phyloP scores from a whole-genome alignment of 2,113 vertebrate genomes.

The Leptosomus discolor region DNA sequence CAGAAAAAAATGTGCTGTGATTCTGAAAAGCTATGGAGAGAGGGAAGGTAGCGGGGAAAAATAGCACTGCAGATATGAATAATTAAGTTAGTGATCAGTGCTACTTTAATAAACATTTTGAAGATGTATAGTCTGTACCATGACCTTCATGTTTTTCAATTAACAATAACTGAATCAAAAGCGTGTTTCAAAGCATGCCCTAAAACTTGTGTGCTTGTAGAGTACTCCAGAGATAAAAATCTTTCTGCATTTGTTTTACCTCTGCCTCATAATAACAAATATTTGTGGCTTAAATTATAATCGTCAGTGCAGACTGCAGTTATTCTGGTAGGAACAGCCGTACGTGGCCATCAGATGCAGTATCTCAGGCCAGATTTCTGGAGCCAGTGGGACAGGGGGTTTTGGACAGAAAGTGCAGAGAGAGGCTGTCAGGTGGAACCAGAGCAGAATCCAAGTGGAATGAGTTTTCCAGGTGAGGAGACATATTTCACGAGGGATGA shows the following conservation, averaged over 20 bases:
- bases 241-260: not conserved
- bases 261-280: not conserved
- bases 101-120: not conserved
- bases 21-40: not conserved
- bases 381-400: not conserved
- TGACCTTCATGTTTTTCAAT: not conserved
- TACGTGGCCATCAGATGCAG: not conserved
- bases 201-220: not conserved
- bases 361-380: not conserved
- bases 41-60: not conserved
- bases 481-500: not conserved
- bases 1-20: not conserved
- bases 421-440: not conserved
- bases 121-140: not conserved
- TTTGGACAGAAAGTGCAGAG: not conserved
- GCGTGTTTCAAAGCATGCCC: not conserved
- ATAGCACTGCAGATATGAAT: not conserved
- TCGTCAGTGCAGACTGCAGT: not conserved
- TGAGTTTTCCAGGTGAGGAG: conserved; percentile 5
- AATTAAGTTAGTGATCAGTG: not conserved
- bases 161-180: not conserved
- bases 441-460: not conserved
- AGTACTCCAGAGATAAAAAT: not conserved
- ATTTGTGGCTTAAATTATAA: not conserved
- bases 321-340: not conserved